Percentiles rank a stretch among this genome's conserved stretches.
Evolutionary conservation across 2,797 vertebrate genomes (phyloP).

Genomic region (Brachyalestes nurse): DNA sequence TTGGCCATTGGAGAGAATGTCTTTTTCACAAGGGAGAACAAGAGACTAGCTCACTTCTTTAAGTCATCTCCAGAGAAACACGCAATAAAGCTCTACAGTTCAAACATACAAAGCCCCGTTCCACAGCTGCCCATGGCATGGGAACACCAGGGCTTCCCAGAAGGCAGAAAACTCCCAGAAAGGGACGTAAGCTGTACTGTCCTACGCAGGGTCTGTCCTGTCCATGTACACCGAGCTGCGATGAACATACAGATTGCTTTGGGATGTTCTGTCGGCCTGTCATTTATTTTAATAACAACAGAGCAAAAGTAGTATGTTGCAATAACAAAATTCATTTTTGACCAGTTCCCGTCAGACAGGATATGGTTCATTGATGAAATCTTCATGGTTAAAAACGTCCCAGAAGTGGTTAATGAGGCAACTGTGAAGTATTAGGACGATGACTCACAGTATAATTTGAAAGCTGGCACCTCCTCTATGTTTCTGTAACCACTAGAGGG

Average conservation of each 20-base stretch:
- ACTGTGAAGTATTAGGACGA: background rate
- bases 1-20: conserved; percentile 12
- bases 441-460: background rate
- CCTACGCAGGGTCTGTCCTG: conserved; percentile 32
- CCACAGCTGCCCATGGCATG: conserved; percentile 24
- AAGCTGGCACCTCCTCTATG: background rate
- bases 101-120: conserved; percentile 39
- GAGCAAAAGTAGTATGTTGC: background rate
- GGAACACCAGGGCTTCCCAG: background rate
- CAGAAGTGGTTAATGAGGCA: background rate
- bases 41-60: conserved; percentile 5
- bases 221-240: conserved; percentile 23
- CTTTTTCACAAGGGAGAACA: background rate
- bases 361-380: conserved; percentile 1
- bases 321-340: conserved; percentile 8
- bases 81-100: conserved; percentile 49
- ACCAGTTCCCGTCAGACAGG: background rate
- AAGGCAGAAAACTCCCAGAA: background rate
- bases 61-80: conserved; percentile 49
- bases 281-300: conserved; percentile 25
- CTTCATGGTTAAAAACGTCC: background rate
- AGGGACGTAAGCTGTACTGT: conserved; percentile 8
- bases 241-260: conserved; percentile 1
- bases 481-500: conserved; percentile 43
- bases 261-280: background rate